Conservation (phyloP, 1,140 invertebrate species). For the Brachionus paranguensis region DNA sequence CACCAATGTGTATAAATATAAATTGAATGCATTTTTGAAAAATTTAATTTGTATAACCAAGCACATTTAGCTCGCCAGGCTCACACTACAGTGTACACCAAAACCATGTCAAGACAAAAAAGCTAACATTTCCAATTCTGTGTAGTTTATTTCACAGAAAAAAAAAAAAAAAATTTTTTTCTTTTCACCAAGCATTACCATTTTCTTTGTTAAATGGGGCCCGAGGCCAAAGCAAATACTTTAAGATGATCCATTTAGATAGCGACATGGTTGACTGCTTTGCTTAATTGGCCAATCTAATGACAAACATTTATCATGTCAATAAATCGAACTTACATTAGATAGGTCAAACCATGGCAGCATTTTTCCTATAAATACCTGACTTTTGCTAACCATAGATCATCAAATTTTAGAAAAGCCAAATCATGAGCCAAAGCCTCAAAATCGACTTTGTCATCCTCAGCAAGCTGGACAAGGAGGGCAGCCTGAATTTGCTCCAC, state of each 20-base stretch:
- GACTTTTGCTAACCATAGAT: not conserved
- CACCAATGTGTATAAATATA: no score
- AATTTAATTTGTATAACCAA: not conserved
- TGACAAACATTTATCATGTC: not conserved
- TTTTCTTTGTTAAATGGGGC: not conserved
- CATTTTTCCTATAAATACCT: not conserved
- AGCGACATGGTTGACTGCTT: not conserved
- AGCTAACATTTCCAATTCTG: not conserved
- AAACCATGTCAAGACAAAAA: not conserved
- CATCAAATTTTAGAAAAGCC: not conserved
- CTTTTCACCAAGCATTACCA: not conserved
- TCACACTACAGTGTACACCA: not conserved
- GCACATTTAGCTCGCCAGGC: not conserved
- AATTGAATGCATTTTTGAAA: not conserved
- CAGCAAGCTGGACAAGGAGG: slow-evolving; percentile 22
- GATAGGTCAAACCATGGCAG: not conserved
- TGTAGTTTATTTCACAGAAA: not conserved
- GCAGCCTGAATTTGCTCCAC: not conserved
- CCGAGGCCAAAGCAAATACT: not conserved
- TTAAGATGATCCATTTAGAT: not conserved
- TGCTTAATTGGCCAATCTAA: not conserved
- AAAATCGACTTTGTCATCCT: slow-evolving; percentile 9
- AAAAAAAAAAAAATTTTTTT: not conserved
- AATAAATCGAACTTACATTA: not conserved
- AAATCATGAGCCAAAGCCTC: not conserved